Evolutionary conservation across 1,140 invertebrate genomes (phyloP).

Genomic region (Nebria ingens): DNA sequence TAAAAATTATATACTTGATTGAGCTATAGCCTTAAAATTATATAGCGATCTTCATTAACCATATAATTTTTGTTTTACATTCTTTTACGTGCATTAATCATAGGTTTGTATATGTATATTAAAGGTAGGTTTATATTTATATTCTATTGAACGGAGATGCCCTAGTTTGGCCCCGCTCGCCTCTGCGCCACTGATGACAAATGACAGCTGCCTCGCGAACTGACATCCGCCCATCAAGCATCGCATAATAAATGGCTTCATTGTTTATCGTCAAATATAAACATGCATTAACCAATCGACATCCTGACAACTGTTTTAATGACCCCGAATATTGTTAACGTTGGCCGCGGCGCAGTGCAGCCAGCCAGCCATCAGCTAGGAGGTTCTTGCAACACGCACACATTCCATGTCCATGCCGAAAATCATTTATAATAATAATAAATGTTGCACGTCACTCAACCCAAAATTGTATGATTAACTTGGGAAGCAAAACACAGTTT

Average conservation of each 20-base stretch:
- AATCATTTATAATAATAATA: too few relatives aligned
- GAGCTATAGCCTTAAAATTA: background rate
- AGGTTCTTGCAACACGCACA: too few relatives aligned
- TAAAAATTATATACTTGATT: too few relatives aligned
- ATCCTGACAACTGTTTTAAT: conserved; percentile 6
- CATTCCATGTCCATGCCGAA: too few relatives aligned
- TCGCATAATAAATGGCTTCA: conserved; percentile 9
- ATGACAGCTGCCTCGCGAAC: background rate
- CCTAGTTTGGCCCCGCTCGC: background rate
- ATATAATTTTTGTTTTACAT: background rate
- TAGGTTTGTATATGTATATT: too few relatives aligned
- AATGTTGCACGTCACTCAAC: too few relatives aligned
- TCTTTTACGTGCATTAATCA: too few relatives aligned
- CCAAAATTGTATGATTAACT: too few relatives aligned
- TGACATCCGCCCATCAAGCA: conserved; percentile 6
- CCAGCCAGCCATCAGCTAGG: too few relatives aligned
- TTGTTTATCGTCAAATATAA: conserved; percentile 9
- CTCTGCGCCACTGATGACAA: background rate
- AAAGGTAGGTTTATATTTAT: background rate
- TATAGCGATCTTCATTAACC: background rate
- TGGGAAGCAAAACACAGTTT: too few relatives aligned
- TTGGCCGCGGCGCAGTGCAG: too few relatives aligned
- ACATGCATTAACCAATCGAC: conserved; percentile 6
- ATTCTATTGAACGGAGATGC: background rate
- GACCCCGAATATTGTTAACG: conserved; percentile 3